Evolutionary conservation across 2,797 vertebrate species (phyloP).

Genomic region (Philypnodon macrostomus): DNA sequence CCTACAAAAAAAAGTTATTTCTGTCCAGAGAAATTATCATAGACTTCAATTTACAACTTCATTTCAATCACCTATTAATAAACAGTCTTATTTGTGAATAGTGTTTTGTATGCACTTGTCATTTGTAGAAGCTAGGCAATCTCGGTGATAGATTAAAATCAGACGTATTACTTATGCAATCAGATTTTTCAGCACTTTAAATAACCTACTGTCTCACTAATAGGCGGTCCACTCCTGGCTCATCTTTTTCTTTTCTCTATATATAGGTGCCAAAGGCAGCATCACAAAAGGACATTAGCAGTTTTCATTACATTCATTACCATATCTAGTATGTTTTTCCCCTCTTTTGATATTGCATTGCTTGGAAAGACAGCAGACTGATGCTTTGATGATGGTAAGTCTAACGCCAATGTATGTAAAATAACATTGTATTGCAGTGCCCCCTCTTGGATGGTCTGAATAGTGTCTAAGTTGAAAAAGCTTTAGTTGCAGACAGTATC

Average conservation of each 20-base stretch:
- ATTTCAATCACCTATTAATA: too few species aligned
- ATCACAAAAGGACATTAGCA: constrained; percentile 16
- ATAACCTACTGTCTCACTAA: constrained; percentile 10
- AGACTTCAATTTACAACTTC: too few species aligned
- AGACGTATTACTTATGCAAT: constrained; percentile 11
- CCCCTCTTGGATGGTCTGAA: constrained; percentile 54
- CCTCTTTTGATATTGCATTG: constrained; percentile 11
- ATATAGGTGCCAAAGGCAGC: constrained; percentile 11
- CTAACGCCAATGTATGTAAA: neutral
- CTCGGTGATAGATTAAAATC: constrained; percentile 2
- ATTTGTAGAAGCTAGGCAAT: neutral
- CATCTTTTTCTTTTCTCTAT: constrained; percentile 6
- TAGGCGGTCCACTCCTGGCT: neutral
- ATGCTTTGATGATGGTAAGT: constrained; percentile 17
- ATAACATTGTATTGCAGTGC: constrained; percentile 53
- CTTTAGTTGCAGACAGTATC: too few species aligned
- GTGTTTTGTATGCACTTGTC: neutral
- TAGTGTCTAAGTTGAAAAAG: neutral
- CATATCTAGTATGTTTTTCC: constrained; percentile 16
- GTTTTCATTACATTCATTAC: constrained; percentile 18
- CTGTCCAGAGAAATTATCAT: too few species aligned
- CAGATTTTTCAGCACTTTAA: constrained; percentile 13
- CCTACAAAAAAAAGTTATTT: too few species aligned
- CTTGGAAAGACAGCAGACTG: constrained; percentile 26
- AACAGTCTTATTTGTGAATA: neutral